Conservation (phyloP, 2,113 vertebrate genomes). For the Ramphastos sulfuratus region DNA sequence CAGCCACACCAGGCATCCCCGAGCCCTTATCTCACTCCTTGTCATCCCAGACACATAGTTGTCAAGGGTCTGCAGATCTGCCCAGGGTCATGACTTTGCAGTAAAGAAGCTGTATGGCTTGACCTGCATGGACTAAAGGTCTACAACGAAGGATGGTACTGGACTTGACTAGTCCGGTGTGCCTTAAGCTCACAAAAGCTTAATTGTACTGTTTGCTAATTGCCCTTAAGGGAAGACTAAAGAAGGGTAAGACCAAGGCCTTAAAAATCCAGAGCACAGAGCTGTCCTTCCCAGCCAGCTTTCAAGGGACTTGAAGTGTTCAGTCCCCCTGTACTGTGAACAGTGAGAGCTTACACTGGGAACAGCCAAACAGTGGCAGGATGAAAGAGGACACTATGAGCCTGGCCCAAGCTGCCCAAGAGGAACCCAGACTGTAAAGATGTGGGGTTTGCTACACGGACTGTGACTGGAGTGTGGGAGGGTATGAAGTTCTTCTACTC, state of each 20-base stretch:
- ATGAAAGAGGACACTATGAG: neutral
- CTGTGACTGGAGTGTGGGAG: neutral
- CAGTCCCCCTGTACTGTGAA: neutral
- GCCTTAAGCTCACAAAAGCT: neutral
- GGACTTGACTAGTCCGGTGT: neutral
- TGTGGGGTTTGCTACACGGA: neutral
- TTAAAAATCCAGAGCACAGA: neutral
- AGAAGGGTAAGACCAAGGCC: neutral
- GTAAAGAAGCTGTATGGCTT: neutral
- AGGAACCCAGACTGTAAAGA: neutral
- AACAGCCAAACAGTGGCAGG: neutral
- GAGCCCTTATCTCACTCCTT: accelerated
- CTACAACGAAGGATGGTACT: neutral
- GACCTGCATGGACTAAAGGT: neutral
- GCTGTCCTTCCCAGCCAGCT: neutral
- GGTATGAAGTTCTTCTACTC: neutral
- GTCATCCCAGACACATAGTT: neutral
- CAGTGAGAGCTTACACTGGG: neutral
- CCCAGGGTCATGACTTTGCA: neutral
- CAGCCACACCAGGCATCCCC: neutral
- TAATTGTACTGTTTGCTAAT: neutral
- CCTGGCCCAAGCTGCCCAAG: neutral
- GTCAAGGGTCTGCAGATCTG: neutral
- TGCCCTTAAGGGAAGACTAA: neutral
- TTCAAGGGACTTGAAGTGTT: neutral